Conservation (phyloP, 1,140 invertebrate species). For the Drosophila obscura region DNA sequence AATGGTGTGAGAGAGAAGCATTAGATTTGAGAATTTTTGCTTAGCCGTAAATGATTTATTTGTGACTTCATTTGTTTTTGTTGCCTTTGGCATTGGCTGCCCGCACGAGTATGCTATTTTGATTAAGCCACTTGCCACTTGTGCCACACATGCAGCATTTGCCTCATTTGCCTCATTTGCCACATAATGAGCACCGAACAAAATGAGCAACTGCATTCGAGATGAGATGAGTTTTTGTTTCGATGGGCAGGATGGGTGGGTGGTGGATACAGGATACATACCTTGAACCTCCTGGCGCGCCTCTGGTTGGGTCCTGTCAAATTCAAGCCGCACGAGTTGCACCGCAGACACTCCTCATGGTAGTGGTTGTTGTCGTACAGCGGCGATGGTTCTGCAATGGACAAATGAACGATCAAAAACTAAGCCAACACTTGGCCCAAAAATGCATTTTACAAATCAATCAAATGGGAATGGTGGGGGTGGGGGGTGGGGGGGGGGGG, state of each 20-base stretch:
- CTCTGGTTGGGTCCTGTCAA: constrained; percentile 94
- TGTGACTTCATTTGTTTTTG: constrained; percentile 1
- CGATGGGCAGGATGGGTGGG: neutral
- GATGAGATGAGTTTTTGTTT: constrained; percentile 45
- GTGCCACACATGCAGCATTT: constrained; percentile 8
- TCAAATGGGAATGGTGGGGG: neutral
- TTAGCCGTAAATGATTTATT: constrained; percentile 32
- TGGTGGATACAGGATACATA: constrained; percentile 35
- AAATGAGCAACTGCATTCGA: constrained; percentile 69
- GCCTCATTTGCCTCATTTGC: constrained; percentile 19
- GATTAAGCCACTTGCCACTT: constrained; percentile 26
- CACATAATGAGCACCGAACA: constrained; percentile 42
- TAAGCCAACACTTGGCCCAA: too few relatives aligned
- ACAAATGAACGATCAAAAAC: constrained; percentile 7
- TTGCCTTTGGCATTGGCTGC: neutral
- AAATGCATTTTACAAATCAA: constrained; percentile 2
- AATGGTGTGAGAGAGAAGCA: neutral
- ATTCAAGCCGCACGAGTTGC: constrained; percentile 96
- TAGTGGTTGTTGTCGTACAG: constrained; percentile 97
- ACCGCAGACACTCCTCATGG: constrained; percentile 97
- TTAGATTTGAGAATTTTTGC: neutral
- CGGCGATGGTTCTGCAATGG: constrained; percentile 92
- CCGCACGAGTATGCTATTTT: constrained; percentile 20
- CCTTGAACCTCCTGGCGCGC: constrained; percentile 86
- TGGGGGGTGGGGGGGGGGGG: too few relatives aligned